phyloP scores from a whole-genome alignment of 2,113 vertebrate genomes.

The Rhinichthys klamathensis region DNA sequence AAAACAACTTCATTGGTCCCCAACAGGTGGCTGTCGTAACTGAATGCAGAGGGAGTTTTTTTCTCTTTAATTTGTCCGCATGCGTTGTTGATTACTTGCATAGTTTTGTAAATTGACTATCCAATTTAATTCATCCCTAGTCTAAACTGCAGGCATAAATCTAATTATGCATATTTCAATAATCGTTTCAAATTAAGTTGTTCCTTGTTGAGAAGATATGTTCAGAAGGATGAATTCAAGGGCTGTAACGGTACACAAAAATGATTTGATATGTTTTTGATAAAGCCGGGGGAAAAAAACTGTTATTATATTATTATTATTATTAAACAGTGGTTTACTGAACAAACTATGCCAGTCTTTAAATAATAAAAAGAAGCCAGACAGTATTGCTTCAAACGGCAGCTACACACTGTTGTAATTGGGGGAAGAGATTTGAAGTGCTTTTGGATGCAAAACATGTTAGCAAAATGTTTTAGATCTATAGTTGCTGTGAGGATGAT shows the following conservation, averaged over 20 bases:
- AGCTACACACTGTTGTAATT: no score
- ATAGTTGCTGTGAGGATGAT: no score
- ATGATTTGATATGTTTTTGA: no score
- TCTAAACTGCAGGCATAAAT: background rate
- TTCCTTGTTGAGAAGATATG: background rate
- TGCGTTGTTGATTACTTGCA: slow-evolving; percentile 19
- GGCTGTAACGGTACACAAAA: no score
- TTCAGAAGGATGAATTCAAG: background rate
- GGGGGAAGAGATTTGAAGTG: no score
- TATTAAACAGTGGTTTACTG: no score
- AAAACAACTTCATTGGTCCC: slow-evolving; percentile 44
- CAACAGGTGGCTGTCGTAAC: slow-evolving; percentile 34
- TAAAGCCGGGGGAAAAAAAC: rapidly evolving
- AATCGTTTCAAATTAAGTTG: background rate
- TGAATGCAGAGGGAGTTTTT: background rate
- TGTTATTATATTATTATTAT: no score
- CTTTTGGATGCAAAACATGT: no score
- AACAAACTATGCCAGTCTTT: no score
- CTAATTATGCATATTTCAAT: background rate
- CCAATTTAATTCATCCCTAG: background rate
- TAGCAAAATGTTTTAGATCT: no score
- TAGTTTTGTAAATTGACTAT: slow-evolving; percentile 36
- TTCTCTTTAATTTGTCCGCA: slow-evolving; percentile 18
- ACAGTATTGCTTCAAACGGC: no score
- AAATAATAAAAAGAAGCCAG: no score